Evolutionary conservation across 2,797 vertebrate species (phyloP).

Genomic region (Cyclura pinguis): DNA sequence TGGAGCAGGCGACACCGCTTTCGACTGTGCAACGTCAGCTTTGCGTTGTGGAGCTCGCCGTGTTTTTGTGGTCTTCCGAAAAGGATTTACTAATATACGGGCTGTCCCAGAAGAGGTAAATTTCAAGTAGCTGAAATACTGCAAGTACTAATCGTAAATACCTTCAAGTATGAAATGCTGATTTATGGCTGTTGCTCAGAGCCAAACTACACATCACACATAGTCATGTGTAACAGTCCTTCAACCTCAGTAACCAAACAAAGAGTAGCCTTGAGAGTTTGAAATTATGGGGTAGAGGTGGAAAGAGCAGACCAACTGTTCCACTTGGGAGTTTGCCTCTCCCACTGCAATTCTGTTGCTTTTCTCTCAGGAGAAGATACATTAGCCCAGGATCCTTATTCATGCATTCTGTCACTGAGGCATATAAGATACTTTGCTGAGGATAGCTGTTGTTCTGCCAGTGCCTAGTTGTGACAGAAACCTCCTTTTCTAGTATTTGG

Average conservation of each 20-base stretch:
- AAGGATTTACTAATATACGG: conserved; percentile 93
- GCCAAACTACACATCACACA: background rate
- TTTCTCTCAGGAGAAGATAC: background rate
- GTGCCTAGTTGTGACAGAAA: no score
- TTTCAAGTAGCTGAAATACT: conserved; percentile 49
- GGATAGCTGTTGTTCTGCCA: no score
- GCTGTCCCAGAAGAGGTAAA: conserved; percentile 97
- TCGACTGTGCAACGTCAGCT: conserved; percentile 96
- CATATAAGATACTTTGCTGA: no score
- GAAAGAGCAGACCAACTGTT: background rate
- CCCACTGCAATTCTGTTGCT: background rate
- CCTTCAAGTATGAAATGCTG: conserved; percentile 56
- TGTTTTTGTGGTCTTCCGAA: conserved; percentile 92
- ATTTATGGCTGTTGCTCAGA: conserved; percentile 52
- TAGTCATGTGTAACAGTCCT: background rate
- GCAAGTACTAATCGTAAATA: conserved; percentile 62
- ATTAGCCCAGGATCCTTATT: no score
- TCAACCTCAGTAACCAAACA: background rate
- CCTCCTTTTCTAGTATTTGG: no score
- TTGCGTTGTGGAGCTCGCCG: conserved; percentile 92
- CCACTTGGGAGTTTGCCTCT: background rate
- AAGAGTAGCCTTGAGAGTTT: background rate
- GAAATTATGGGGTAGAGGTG: background rate
- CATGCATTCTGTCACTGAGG: no score
- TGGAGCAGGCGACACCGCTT: conserved; percentile 95